Evolutionary conservation across 2,113 vertebrate species (phyloP).

Genomic region (Recurvirostra avosetta): DNA sequence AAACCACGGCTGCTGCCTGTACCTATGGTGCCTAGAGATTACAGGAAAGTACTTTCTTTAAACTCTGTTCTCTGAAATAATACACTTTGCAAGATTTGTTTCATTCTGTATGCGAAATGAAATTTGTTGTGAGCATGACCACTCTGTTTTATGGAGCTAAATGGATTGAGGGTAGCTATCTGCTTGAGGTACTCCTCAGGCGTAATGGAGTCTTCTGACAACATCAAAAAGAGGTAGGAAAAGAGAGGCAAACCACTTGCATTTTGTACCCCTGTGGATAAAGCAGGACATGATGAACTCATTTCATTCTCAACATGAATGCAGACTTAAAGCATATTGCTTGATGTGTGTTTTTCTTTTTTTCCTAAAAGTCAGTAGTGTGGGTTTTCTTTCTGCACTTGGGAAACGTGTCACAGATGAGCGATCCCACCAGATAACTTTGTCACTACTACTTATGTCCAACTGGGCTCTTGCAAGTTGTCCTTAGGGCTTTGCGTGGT

Average conservation of each 20-base stretch:
- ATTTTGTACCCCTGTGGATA: neutral
- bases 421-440: fast-evolving
- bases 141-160: neutral
- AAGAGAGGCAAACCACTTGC: neutral
- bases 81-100: neutral
- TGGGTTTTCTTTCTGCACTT: neutral
- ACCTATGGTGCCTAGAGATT: neutral
- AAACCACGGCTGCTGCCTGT: neutral
- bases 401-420: neutral
- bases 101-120: neutral
- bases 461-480: neutral
- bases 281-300: neutral
- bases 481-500: neutral
- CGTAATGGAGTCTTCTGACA: neutral
- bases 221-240: neutral
- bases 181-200: neutral
- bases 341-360: neutral
- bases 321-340: neutral
- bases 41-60: neutral
- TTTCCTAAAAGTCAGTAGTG: neutral
- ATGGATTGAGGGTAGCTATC: neutral
- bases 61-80: neutral
- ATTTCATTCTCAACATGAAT: neutral
- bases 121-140: neutral
- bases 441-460: neutral